These are phyloP conservation scores for Phylloscopus trochiloides DNA, from an alignment of 2,113 vertebrate genomes.

Conservation along the genomic window DNA sequence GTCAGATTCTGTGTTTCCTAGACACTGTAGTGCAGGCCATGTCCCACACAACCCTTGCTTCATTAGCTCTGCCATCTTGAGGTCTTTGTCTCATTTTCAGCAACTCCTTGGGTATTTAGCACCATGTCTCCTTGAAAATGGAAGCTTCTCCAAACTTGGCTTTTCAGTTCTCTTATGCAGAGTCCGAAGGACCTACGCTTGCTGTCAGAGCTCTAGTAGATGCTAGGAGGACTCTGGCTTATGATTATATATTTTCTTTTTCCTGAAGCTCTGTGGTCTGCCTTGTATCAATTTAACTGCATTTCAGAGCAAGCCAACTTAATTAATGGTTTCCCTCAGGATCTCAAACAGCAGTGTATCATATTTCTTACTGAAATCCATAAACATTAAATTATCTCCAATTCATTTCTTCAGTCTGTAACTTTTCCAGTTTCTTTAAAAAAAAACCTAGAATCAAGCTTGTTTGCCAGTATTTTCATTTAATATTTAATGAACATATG, in stretches of 20 bases:
- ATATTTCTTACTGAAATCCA: slow-evolving; percentile 21
- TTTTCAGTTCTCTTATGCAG: neutral
- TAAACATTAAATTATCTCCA: neutral
- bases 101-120: neutral
- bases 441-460: neutral
- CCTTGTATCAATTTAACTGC: slow-evolving; percentile 8
- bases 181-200: neutral
- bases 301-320: slow-evolving; percentile 11
- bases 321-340: slow-evolving; percentile 18
- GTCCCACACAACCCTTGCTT: neutral
- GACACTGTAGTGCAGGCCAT: neutral
- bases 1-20: neutral
- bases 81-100: neutral
- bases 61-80: neutral
- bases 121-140: neutral
- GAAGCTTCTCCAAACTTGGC: neutral
- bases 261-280: neutral
- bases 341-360: neutral
- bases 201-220: neutral
- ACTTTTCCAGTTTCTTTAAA: neutral
- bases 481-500: neutral
- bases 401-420: neutral
- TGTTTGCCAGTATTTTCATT: slow-evolving; percentile 9
- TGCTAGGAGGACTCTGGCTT: neutral
- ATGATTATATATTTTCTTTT: neutral